Percentiles rank a stretch among this genome's conserved stretches.
phyloP scores from a whole-genome alignment of 2,888 invertebrate species.

The Timema podura region DNA sequence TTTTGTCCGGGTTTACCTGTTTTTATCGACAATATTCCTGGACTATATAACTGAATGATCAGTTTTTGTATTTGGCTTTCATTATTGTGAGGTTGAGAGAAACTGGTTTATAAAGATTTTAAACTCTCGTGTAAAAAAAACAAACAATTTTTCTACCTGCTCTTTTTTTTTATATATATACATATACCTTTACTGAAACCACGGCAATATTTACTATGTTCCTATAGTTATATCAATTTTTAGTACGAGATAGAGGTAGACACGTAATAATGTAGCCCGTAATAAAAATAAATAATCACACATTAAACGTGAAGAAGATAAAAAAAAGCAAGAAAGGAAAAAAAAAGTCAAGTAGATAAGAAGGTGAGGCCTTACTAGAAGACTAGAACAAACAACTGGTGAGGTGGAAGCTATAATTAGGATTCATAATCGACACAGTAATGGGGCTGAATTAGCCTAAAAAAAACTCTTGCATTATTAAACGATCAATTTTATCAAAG shows the following conservation, averaged over 20 bases:
- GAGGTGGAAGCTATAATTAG: constrained; percentile 27
- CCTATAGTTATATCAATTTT: constrained; percentile 11
- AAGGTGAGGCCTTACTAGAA: not conserved
- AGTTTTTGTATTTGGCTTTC: too few relatives aligned
- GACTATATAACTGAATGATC: too few relatives aligned
- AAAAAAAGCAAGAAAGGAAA: not conserved
- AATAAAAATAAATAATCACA: constrained; percentile 14
- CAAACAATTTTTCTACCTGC: too few relatives aligned
- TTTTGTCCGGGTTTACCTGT: too few relatives aligned
- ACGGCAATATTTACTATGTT: not conserved
- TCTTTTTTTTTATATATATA: too few relatives aligned
- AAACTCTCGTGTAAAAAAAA: too few relatives aligned
- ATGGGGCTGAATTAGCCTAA: constrained; percentile 25
- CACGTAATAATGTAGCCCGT: constrained; percentile 4
- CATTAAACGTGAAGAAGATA: not conserved
- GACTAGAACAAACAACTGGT: constrained; percentile 23
- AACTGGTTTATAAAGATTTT: too few relatives aligned
- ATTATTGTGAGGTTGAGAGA: too few relatives aligned
- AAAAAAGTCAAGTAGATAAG: constrained; percentile 10
- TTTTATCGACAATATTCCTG: too few relatives aligned
- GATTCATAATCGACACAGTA: constrained; percentile 23
- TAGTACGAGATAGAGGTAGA: constrained; percentile 10
- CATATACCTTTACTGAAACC: too few relatives aligned
- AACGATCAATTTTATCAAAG: constrained; percentile 19
- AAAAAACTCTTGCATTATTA: constrained; percentile 24